Percentiles rank a stretch among this genome's conserved stretches.
phyloP scores from a whole-genome alignment of 2,797 vertebrate genomes.

The Enoplosus armatus region DNA sequence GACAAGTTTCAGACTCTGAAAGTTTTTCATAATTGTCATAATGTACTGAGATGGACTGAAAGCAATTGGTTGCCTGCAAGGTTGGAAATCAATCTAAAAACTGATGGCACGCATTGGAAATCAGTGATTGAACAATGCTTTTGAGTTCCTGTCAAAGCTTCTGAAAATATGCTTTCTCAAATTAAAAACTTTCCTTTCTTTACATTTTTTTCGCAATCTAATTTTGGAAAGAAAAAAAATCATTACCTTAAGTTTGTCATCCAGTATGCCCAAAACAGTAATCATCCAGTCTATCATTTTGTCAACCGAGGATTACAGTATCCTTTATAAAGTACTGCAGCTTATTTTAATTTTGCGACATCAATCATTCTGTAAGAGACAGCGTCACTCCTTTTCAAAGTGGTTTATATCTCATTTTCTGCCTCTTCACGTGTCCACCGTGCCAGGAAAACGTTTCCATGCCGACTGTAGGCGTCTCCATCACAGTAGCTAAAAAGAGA shows the following conservation, averaged over 20 bases:
- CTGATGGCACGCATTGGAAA: background rate
- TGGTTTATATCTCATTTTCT: constrained; percentile 45
- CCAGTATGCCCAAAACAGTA: constrained; percentile 28
- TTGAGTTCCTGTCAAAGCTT: constrained; percentile 11
- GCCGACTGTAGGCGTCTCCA: constrained; percentile 38
- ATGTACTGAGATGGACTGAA: background rate
- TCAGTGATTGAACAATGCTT: background rate
- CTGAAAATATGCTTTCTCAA: constrained; percentile 4
- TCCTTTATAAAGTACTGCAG: constrained; percentile 29
- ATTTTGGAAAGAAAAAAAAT: constrained; percentile 14
- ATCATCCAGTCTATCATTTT: constrained; percentile 55
- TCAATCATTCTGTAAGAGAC: constrained; percentile 52
- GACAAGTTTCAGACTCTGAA: too few species aligned
- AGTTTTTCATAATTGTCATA: too few species aligned
- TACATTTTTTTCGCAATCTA: background rate
- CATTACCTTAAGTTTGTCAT: constrained; percentile 30
- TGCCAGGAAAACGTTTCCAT: constrained; percentile 28
- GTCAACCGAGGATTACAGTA: constrained; percentile 52
- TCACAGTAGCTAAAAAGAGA: constrained; percentile 55
- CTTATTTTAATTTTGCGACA: constrained; percentile 54
- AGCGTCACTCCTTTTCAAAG: constrained; percentile 38
- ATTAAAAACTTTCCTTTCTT: constrained; percentile 11
- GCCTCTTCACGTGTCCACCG: constrained; percentile 12
- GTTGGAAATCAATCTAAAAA: background rate
- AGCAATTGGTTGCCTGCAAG: background rate